Conservation (phyloP, 2,113 vertebrate species). For the Corynorhinus townsendii region DNA sequence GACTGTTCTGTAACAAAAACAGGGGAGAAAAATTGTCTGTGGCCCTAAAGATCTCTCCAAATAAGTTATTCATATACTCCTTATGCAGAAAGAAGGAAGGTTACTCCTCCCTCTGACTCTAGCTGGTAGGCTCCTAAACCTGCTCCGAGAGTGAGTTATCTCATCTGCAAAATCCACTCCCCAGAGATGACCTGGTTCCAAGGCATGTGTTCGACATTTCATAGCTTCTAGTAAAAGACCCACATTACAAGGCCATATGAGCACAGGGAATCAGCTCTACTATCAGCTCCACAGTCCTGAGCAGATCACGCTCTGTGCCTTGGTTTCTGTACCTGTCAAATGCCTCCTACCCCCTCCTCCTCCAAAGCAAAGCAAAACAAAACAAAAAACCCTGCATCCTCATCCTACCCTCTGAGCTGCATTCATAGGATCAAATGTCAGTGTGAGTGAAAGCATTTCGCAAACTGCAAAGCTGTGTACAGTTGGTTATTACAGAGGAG, state of each 20-base stretch:
- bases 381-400: not conserved
- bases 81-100: not conserved
- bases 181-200: not conserved
- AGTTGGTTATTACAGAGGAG: not conserved
- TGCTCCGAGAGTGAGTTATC: not conserved
- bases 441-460: not conserved
- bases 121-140: not conserved
- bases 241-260: not conserved
- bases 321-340: not conserved
- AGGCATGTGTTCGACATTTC: not conserved
- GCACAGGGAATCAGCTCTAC: not conserved
- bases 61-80: not conserved
- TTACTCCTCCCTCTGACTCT: not conserved
- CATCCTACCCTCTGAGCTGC: not conserved
- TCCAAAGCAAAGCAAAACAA: not conserved
- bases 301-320: not conserved
- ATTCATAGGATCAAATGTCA: not conserved
- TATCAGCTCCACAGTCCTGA: not conserved
- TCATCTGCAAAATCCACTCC: not conserved
- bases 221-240: not conserved
- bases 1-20: not conserved
- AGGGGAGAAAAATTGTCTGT: not conserved
- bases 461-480: not conserved
- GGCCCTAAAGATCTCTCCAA: not conserved
- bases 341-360: too few species aligned